phyloP scores from a whole-genome alignment of 2,888 invertebrate genomes.

The Orthosia incerta region DNA sequence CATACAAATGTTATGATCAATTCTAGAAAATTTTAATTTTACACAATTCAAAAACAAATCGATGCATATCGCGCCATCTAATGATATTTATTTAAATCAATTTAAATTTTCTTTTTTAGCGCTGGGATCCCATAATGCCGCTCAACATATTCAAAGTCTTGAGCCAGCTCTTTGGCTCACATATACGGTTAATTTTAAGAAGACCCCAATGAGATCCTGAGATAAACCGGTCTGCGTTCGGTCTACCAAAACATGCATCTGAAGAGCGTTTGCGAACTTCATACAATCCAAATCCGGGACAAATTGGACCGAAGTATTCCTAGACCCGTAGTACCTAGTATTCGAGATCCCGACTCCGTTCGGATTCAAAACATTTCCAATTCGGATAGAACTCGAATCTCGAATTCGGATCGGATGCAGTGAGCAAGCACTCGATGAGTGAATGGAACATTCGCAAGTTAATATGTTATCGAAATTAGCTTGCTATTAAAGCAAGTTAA shows the following conservation, averaged over 20 bases:
- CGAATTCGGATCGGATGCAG: neutral
- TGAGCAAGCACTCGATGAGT: neutral
- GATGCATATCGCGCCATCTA: too few species aligned
- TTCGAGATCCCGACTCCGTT: neutral
- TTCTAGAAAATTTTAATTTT: too few species aligned
- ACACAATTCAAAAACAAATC: too few species aligned
- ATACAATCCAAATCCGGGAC: neutral
- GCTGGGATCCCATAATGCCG: too few species aligned
- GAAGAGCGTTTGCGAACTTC: neutral
- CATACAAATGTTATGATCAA: too few species aligned
- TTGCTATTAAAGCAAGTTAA: neutral
- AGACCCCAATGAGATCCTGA: neutral
- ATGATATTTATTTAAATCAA: too few species aligned
- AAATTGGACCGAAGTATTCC: neutral
- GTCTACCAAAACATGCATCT: neutral
- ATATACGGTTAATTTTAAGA: neutral
- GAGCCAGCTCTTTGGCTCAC: neutral
- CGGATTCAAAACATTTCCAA: slow-evolving; percentile 1
- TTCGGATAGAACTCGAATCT: neutral
- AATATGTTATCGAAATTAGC: neutral
- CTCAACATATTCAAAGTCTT: neutral
- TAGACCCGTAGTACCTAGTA: neutral
- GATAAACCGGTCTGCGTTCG: neutral
- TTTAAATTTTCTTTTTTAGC: too few species aligned
- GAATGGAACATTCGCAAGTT: neutral